These are phyloP conservation scores for Pherbina coryleti DNA, from an alignment of 2,888 invertebrate species.

Conservation along the genomic window DNA sequence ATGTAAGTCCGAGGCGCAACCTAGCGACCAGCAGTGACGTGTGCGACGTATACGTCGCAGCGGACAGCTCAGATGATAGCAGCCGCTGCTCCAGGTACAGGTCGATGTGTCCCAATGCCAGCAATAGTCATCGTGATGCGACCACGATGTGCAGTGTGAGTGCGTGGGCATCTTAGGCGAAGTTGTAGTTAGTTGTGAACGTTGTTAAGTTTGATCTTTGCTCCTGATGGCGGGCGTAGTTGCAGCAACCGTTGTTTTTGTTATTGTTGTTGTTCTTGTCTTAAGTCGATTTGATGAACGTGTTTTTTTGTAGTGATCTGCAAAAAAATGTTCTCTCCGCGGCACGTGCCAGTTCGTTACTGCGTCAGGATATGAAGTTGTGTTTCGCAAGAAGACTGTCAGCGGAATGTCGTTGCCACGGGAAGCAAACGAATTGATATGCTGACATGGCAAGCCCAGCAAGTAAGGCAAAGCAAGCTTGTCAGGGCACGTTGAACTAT, in stretches of 20 bases:
- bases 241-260: background rate
- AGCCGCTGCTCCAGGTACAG: constrained; percentile 35
- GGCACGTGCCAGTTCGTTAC: constrained; percentile 24
- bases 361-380: background rate
- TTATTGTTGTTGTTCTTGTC: background rate
- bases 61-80: constrained; percentile 14
- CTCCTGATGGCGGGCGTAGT: background rate
- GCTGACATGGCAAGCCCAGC: too few relatives aligned
- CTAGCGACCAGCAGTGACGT: constrained; percentile 12
- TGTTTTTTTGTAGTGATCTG: constrained; percentile 34
- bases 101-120: constrained; percentile 34
- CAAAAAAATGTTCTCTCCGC: constrained; percentile 29
- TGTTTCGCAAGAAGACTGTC: constrained; percentile 6
- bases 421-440: too few relatives aligned
- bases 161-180: constrained; percentile 10
- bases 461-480: background rate
- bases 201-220: too few relatives aligned
- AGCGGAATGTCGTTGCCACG: background rate
- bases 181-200: too few relatives aligned
- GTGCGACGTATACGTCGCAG: constrained; percentile 1
- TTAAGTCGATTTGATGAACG: constrained; percentile 10
- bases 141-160: constrained; percentile 16
- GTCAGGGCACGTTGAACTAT: constrained; percentile 9
- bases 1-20: background rate
- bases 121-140: constrained; percentile 52